Evolutionary conservation across 2,797 vertebrate species (phyloP).

Genomic region (Hapalemur alaotrensis): DNA sequence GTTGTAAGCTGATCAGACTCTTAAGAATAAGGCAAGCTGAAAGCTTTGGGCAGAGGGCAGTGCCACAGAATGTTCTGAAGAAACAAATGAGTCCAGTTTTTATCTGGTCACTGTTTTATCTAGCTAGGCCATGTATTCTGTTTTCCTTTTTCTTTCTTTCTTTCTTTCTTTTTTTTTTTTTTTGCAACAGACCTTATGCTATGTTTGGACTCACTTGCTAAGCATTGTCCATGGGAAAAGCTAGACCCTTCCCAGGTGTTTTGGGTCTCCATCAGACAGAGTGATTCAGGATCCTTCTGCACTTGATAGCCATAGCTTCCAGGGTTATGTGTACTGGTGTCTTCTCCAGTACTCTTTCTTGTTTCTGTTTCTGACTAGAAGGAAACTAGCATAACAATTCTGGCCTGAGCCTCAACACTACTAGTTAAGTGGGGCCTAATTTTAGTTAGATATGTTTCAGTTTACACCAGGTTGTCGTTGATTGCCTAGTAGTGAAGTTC

Average conservation of each 20-base stretch:
- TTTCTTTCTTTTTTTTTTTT: too few species aligned
- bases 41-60: neutral
- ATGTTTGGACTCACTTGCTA: neutral
- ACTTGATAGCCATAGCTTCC: neutral
- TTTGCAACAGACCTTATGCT: neutral
- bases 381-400: neutral
- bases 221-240: neutral
- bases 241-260: neutral
- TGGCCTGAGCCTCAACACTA: neutral
- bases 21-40: constrained; percentile 27
- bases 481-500: constrained; percentile 4
- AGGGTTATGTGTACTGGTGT: neutral
- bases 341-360: neutral
- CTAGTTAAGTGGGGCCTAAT: neutral
- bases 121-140: neutral
- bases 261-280: neutral
- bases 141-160: too few species aligned
- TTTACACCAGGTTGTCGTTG: neutral
- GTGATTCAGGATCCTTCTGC: neutral
- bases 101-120: neutral
- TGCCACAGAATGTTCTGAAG: neutral
- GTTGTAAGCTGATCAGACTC: neutral
- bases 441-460: constrained; percentile 26
- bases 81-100: constrained; percentile 39
- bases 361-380: neutral